These are phyloP conservation scores for Pardosa pseudoannulata DNA, from an alignment of 2,888 invertebrate genomes.

Conservation along the genomic window DNA sequence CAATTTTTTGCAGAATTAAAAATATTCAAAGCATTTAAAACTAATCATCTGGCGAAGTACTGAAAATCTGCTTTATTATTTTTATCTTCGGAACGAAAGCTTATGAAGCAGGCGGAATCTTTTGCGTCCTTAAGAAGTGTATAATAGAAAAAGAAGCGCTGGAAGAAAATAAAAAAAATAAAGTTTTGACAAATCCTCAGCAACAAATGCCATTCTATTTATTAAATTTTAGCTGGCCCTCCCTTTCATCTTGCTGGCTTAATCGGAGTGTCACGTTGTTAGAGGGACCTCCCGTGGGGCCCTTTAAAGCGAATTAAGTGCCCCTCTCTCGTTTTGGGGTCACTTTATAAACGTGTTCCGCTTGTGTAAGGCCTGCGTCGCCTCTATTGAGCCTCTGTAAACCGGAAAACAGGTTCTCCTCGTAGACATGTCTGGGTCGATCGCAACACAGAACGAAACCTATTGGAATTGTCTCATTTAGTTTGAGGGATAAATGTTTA, in stretches of 20 bases:
- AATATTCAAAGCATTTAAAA: too few relatives aligned
- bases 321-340: slow-evolving; percentile 21
- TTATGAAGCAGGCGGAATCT: background rate
- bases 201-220: slow-evolving; percentile 3
- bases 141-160: background rate
- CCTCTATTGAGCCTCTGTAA: background rate
- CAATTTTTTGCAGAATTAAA: too few relatives aligned
- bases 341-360: slow-evolving; percentile 27
- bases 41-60: too few relatives aligned
- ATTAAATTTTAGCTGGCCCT: background rate
- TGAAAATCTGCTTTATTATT: too few relatives aligned
- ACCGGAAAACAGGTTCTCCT: background rate
- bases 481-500: too few relatives aligned
- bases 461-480: too few relatives aligned
- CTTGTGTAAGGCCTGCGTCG: background rate
- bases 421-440: too few relatives aligned
- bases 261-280: slow-evolving; percentile 41
- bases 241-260: background rate
- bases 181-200: slow-evolving; percentile 2
- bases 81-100: too few relatives aligned
- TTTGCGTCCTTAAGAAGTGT: background rate
- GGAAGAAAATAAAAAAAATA: background rate
- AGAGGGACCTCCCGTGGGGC: slow-evolving; percentile 22
- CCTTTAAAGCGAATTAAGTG: slow-evolving; percentile 23
- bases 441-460: too few relatives aligned